Evolutionary conservation across 2,888 invertebrate genomes (phyloP), one percentile per base, ranked within the genome.

Genomic region (Machimus atricapillus): DNA sequence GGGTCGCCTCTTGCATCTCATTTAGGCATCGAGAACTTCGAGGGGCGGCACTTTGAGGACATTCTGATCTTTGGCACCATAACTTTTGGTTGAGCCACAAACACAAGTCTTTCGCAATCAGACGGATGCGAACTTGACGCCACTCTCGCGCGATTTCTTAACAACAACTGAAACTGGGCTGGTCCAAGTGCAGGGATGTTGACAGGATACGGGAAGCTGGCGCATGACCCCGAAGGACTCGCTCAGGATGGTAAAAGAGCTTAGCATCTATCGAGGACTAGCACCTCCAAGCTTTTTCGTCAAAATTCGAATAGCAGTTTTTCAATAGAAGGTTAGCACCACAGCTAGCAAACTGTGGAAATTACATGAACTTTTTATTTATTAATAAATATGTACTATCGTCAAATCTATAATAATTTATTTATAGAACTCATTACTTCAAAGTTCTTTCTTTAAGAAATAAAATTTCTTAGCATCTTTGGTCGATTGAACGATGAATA

Each of bases 161-260:
- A 74, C 27, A 46, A 46, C 46, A 85, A 85, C 85, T 85, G 74
- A 85, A 46, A 74, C 85, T 85, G 85, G 74, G 85, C 52, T 85
- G 74, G 73, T 85, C 85, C 74, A 66, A 43, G 31, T 27, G 9
- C 40, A 74, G 46, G 43, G 34, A 56, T 81, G 52, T 8, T 81
- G 81, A 81, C 52, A 34, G 56, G 34, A 81, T 4, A 46, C 14
- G 23, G 43, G 31, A n/a, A 52, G 37, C 19, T 46, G 46, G 81
- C 81, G 81, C 81, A 81, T 81, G 81, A 19, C n/a, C 12, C n/a
- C 34, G 37, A 7, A 37, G 19, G 19, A 12, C 27, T 56, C n/a
- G 7, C 56, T 27, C 52, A 52, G 52, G 52, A 52, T 66, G 66
- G 9, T 66, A 23, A 9, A 23, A 27, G 8, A 66, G 66, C 66